Evolutionary conservation across 2,888 invertebrate species (phyloP), one percentile per base, ranked within the genome.

Genomic region (Gerosis bhagava): DNA sequence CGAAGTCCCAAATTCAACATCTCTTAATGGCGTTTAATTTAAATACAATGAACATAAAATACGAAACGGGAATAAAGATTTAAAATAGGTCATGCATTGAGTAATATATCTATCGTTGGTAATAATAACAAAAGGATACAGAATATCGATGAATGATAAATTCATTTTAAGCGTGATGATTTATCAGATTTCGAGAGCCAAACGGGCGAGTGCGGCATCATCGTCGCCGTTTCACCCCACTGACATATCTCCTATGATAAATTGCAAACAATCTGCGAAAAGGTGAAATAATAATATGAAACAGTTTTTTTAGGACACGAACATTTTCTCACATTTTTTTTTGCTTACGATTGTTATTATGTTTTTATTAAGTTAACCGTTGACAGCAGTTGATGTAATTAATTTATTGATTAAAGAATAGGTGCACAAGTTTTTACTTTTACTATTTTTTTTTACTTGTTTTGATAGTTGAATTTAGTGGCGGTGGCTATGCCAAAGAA

Each of bases 231-330:
- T 67, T 65, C 71, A 67, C 64, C 64, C 54, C 61, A 57, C 64
- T 63, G 69, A 73, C 74, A 66, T 78, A 81, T 80, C 74, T 70
- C n/a, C 53, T 67, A 65, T 82, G 78, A 83, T 81, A 77, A 77
- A 82, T 84, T 77, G 68, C 76, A 67, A 69, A 66, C 70, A 73
- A 77, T 73, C 66, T 75, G 63, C 61, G 63, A 67, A 73, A 67
- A 69, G 68, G 68, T 72, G 57, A 71, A 73, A 67, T 66, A 67
- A 58, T 66, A 61, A 73, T 74, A 70, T 73, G 65, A 68, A 69
- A 70, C 65, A 60, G 65, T 19, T 28, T 47, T n/a, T 40, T 47
- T 21, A 39, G 31, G 31, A 45, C 31, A 25, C 26, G 32, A 35
- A 26, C 7, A 26, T 39, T 26, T 28, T 44, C 35, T 28, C 10